Conservation (phyloP, 2,113 vertebrate genomes). For the Chitala chitala region DNA sequence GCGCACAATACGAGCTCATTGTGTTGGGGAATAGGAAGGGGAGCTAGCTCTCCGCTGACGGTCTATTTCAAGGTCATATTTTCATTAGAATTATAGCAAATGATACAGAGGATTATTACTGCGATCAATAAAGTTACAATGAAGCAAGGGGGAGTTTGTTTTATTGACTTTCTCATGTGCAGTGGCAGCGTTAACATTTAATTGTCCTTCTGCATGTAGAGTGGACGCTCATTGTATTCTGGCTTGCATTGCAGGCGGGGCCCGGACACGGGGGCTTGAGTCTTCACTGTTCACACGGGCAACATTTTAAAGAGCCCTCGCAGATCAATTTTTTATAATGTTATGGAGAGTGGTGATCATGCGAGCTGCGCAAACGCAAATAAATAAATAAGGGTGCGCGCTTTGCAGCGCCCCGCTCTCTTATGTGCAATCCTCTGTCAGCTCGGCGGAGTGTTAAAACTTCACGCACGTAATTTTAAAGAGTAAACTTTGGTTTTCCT, state of each 20-base stretch:
- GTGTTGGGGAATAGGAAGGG: conserved; percentile 13
- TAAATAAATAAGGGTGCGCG: conserved; percentile 63
- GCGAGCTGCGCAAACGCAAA: conserved; percentile 55
- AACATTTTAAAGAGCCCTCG: conserved; percentile 56
- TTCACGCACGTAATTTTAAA: conserved; percentile 16
- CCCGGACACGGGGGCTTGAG: conserved; percentile 18
- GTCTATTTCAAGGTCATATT: conserved; percentile 69
- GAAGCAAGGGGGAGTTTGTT: not conserved
- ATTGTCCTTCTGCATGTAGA: conserved; percentile 71
- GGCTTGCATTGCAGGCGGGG: conserved; percentile 43
- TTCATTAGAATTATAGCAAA: conserved; percentile 68
- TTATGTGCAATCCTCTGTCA: conserved; percentile 50
- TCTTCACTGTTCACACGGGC: conserved; percentile 46
- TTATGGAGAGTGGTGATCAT: conserved; percentile 57
- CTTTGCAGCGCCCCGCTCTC: conserved; percentile 48
- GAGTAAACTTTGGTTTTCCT: conserved; percentile 11
- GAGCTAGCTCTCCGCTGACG: conserved; percentile 49
- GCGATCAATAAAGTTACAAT: not conserved
- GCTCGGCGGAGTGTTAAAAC: conserved; percentile 32
- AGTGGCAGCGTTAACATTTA: conserved; percentile 75
- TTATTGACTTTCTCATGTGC: conserved; percentile 55
- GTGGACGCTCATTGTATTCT: conserved; percentile 59
- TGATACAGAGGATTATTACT: conserved; percentile 73
- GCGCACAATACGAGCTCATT: conserved; percentile 19
- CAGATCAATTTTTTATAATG: conserved; percentile 63